Conservation (phyloP, 2,113 vertebrate genomes). For the Cyphomyrus discorhynchus region DNA sequence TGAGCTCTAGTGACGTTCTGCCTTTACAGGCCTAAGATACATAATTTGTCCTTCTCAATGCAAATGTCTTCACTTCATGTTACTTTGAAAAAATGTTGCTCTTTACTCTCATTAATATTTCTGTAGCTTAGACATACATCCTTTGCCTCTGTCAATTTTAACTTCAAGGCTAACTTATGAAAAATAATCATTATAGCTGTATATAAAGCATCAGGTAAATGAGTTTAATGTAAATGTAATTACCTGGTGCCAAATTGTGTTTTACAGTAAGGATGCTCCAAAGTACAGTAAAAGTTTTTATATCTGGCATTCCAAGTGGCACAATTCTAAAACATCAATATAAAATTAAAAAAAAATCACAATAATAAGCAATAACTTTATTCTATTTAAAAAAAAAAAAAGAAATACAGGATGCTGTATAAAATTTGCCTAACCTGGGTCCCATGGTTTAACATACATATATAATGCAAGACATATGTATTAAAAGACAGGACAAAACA, state of each 20-base stretch:
- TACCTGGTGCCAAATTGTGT: neutral
- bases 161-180: neutral
- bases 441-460: too few species aligned
- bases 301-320: too few species aligned
- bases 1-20: neutral
- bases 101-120: neutral
- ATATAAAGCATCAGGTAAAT: neutral
- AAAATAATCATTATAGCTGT: neutral
- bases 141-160: neutral
- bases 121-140: neutral
- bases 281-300: too few species aligned
- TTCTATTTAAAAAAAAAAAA: too few species aligned
- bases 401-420: too few species aligned
- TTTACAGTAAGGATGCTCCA: too few species aligned
- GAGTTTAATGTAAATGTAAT: neutral
- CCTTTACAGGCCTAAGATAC: neutral
- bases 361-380: too few species aligned
- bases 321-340: too few species aligned
- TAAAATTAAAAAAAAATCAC: too few species aligned
- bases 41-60: neutral
- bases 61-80: neutral
- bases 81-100: neutral
- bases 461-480: too few species aligned
- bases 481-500: too few species aligned
- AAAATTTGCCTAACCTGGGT: too few species aligned